Percentiles rank a stretch among this genome's conserved stretches.
These are phyloP conservation scores for Herpetotheres cachinnans DNA, from an alignment of 2,113 vertebrate species.

Conservation along the genomic window DNA sequence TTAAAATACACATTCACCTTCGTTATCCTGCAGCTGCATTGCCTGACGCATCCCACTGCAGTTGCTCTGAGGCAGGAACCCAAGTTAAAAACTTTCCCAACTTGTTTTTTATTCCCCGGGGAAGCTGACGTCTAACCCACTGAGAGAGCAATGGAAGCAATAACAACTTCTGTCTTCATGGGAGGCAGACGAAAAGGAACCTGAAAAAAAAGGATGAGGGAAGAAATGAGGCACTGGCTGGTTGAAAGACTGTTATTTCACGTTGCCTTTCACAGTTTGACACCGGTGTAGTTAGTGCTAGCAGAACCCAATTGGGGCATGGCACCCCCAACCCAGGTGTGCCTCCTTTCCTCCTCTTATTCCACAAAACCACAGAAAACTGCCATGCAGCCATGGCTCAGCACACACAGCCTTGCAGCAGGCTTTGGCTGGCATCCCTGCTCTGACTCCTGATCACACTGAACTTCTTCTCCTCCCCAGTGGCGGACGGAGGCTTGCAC, in stretches of 20 bases:
- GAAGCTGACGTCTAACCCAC: not conserved
- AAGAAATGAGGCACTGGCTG: not conserved
- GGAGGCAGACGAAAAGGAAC: not conserved
- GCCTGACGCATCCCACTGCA: not conserved
- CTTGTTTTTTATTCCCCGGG: not conserved
- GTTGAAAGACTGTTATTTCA: not conserved
- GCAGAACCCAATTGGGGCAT: fast-evolving
- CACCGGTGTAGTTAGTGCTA: not conserved
- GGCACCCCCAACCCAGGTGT: not conserved
- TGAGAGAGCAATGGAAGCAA: not conserved
- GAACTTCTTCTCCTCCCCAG: not conserved
- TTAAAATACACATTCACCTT: not conserved
- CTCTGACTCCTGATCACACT: not conserved
- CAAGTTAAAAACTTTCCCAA: not conserved
- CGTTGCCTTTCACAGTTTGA: not conserved
- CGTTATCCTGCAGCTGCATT: not conserved
- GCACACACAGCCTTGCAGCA: not conserved
- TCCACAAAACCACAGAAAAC: not conserved
- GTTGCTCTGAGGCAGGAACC: not conserved
- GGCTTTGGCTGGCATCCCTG: not conserved
- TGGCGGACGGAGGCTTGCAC: fast-evolving
- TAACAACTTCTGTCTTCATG: not conserved
- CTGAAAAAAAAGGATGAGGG: not conserved
- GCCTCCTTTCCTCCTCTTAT: not conserved
- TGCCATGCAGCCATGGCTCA: not conserved